Conservation (phyloP, 2,888 invertebrate genomes). For the Clepsis dumicolana region DNA sequence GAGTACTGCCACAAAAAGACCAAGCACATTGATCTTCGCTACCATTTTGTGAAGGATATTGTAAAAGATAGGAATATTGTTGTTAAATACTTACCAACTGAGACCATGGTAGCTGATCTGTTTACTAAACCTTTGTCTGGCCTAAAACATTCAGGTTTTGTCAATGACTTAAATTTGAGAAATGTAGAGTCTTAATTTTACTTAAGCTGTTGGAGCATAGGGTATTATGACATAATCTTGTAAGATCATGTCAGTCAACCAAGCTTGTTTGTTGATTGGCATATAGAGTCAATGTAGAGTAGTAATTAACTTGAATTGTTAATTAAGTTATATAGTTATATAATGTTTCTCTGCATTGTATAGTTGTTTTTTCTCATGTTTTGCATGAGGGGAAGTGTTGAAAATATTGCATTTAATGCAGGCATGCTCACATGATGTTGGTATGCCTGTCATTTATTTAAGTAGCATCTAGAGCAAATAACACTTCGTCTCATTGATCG, state of each 20-base stretch:
- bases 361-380: conserved; percentile 7
- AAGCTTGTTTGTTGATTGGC: background rate
- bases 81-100: too few relatives aligned
- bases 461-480: too few relatives aligned
- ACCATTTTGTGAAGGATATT: conserved; percentile 42
- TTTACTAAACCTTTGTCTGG: too few relatives aligned
- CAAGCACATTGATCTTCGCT: too few relatives aligned
- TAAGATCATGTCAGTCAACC: background rate
- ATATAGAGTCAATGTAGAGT: conserved; percentile 6
- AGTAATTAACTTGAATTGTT: conserved; percentile 6
- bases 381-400: too few relatives aligned
- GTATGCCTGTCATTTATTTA: too few relatives aligned
- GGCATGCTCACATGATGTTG: too few relatives aligned
- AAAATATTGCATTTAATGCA: too few relatives aligned
- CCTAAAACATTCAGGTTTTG: too few relatives aligned
- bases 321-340: conserved; percentile 2
- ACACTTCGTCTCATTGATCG: too few relatives aligned
- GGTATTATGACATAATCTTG: background rate
- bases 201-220: background rate
- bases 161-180: too few relatives aligned
- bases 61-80: conserved; percentile 1
- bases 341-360: conserved; percentile 13
- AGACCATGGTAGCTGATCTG: too few relatives aligned
- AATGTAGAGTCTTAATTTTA: conserved; percentile 7
- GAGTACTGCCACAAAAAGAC: conserved; percentile 43